Evolutionary conservation across 2,888 invertebrate genomes (phyloP).

Genomic region (Dione juno): DNA sequence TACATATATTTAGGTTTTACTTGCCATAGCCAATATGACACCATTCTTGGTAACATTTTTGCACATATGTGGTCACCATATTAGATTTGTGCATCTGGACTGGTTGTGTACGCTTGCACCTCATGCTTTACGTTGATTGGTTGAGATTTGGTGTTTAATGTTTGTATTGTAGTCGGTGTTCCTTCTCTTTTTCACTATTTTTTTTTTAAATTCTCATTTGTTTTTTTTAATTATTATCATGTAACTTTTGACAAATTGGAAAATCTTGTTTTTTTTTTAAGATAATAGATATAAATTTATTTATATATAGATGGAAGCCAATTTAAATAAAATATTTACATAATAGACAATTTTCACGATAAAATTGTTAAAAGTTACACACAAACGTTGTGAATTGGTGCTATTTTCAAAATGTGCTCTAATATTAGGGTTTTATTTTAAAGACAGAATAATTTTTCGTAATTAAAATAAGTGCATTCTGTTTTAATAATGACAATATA

Average conservation of each 20-base stretch:
- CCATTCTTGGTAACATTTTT: conserved; percentile 61
- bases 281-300: too few relatives aligned
- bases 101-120: conserved; percentile 78
- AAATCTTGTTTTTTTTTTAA: too few relatives aligned
- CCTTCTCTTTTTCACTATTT: conserved; percentile 78
- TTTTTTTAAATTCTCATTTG: background rate
- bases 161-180: conserved; percentile 78
- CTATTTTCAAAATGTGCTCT: conserved; percentile 31
- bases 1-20: background rate
- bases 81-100: conserved; percentile 58
- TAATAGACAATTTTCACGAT: background rate
- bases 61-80: conserved; percentile 62
- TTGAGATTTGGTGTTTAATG: conserved; percentile 57
- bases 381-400: conserved; percentile 32
- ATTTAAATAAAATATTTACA: background rate
- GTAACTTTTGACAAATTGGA: background rate
- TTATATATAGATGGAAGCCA: too few relatives aligned
- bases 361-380: conserved; percentile 41
- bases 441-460: too few relatives aligned
- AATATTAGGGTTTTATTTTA: background rate
- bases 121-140: conserved; percentile 63
- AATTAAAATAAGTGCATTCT: too few relatives aligned
- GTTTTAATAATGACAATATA: too few relatives aligned
- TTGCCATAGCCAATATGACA: conserved; percentile 26
- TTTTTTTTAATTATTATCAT: background rate